Evolutionary conservation across 2,888 invertebrate species (phyloP).

Genomic region (Chrysolina americana): DNA sequence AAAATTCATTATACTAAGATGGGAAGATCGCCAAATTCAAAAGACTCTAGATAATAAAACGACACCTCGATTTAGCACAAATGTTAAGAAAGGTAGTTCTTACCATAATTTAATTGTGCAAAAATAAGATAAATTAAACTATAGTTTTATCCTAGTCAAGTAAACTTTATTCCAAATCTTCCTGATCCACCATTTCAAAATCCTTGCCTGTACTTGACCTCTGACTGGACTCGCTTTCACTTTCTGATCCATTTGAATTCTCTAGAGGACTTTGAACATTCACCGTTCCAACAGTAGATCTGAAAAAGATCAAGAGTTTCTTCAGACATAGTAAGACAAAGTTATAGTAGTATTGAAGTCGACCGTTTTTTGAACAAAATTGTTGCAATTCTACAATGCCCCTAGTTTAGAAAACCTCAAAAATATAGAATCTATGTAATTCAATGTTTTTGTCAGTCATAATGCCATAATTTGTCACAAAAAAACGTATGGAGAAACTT

Average conservation of each 20-base stretch:
- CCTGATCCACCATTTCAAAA: conserved; percentile 88
- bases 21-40: conserved; percentile 11
- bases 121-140: conserved; percentile 37
- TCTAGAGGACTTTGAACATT: conserved; percentile 55
- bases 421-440: too few relatives aligned
- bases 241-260: conserved; percentile 74
- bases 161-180: conserved; percentile 67
- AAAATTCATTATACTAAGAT: conserved; percentile 25
- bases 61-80: conserved; percentile 2
- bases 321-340: too few relatives aligned
- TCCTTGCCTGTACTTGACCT: conserved; percentile 88
- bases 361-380: too few relatives aligned
- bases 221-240: conserved; percentile 86
- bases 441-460: too few relatives aligned
- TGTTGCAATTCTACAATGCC: too few relatives aligned
- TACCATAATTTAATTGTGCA: conserved; percentile 36
- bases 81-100: conserved; percentile 16
- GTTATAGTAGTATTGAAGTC: too few relatives aligned
- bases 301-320: conserved; percentile 5
- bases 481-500: too few relatives aligned
- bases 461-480: too few relatives aligned
- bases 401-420: too few relatives aligned
- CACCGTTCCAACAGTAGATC: conserved; percentile 72
- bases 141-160: conserved; percentile 31
- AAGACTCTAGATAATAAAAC: conserved; percentile 12